These are phyloP conservation scores for Sebastiscus albofasciatus DNA, from an alignment of 2,797 vertebrate species.

Conservation along the genomic window DNA sequence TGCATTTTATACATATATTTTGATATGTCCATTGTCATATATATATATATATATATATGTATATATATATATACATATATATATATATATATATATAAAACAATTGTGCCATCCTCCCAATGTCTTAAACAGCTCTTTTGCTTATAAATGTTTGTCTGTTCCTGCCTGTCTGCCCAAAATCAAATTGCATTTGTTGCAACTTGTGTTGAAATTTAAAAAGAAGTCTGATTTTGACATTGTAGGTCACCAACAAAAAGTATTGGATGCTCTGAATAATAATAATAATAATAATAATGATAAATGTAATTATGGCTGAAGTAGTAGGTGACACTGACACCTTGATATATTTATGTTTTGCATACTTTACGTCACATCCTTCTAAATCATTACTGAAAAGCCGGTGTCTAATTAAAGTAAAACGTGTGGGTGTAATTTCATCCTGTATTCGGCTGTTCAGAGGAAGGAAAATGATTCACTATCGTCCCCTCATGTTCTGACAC, in stretches of 20 bases:
- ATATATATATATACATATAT: too few species aligned
- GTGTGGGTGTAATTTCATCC: not conserved
- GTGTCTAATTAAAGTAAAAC: slow-evolving; percentile 1
- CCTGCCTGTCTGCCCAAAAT: too few species aligned
- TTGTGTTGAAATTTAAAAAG: too few species aligned
- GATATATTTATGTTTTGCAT: not conserved
- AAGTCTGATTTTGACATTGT: not conserved
- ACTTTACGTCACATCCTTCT: not conserved
- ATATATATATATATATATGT: too few species aligned
- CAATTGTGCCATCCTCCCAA: too few species aligned
- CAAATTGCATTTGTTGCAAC: too few species aligned
- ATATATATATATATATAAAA: too few species aligned
- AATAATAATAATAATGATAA: not conserved
- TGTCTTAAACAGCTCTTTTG: too few species aligned
- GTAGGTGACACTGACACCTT: not conserved
- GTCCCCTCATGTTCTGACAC: slow-evolving; percentile 2
- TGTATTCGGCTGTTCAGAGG: not conserved
- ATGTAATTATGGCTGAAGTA: not conserved
- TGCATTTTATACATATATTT: too few species aligned
- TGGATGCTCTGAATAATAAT: not conserved
- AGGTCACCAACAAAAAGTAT: not conserved
- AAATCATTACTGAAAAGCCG: not conserved
- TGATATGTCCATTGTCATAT: too few species aligned
- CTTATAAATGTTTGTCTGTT: too few species aligned
- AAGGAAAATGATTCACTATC: slow-evolving; percentile 1